Conservation (phyloP, 2,113 vertebrate species). For the Vulpes lagopus region DNA sequence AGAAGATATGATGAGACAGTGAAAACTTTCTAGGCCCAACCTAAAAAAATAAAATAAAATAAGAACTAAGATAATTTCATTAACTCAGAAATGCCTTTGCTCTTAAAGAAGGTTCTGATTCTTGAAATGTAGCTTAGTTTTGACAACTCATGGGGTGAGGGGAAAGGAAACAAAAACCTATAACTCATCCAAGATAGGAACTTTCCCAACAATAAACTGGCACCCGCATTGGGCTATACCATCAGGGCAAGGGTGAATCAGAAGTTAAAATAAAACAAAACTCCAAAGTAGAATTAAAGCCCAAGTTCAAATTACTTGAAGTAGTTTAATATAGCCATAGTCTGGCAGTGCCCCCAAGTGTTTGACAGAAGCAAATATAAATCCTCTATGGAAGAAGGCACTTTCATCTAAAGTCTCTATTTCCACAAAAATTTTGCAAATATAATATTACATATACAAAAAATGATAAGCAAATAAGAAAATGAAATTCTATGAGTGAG, state of each 20-base stretch:
- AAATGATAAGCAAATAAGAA: neutral
- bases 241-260: neutral
- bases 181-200: neutral
- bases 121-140: constrained; percentile 10
- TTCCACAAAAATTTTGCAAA: neutral
- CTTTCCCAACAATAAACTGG: neutral
- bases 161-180: neutral
- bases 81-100: neutral
- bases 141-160: neutral
- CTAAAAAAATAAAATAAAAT: neutral
- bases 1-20: neutral
- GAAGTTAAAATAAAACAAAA: constrained; percentile 43
- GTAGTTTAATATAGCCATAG: constrained; percentile 12
- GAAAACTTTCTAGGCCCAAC: neutral
- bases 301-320: neutral
- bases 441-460: neutral
- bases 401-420: neutral
- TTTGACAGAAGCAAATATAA: constrained; percentile 45
- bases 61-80: neutral
- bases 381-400: neutral
- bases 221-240: neutral
- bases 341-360: constrained; percentile 59
- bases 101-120: neutral
- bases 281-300: neutral
- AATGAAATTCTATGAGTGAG: neutral